Base-by-base conservation (phyloP, 2,888 invertebrate species). In the Sabatieria punctata region DNA sequence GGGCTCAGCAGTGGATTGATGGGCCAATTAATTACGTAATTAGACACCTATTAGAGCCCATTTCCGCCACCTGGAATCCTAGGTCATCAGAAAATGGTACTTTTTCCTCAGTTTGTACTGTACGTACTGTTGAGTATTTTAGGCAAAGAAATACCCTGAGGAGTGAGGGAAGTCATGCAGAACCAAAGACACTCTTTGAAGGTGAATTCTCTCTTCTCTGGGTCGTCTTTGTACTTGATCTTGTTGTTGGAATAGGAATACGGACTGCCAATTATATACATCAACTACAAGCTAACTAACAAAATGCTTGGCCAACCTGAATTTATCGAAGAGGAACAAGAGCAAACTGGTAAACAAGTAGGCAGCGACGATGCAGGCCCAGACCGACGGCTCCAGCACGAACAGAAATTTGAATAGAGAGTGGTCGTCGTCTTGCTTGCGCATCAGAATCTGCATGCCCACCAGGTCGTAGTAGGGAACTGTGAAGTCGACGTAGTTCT, bases 401-500 rank as follows among this genome's bases (percentile, higher is more conserved):
- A n/a, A 89, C 54, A 95, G 75, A 68, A 95, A 95, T 72, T 91
- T 91, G 68, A 93, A 93, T 25, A 95, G 73, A 0, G 89, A 88
- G 4, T 91, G 88, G 24, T 83, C 80, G 0, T 83, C 78, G 57
- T 79, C 79, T 0, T 86, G 84, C 54, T 85, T 77, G 64, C 80
- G 81, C 86, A 93, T 91, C 65, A 95, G 75, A 54, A 97, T 93
- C 0, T 89, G 86, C 44, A 91, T 85, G 0, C 95, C 95, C 0
- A 95, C 93, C 54, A 93, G 74, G 71, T 97, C 95, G 68, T 95
- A n/a, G n/a, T n/a, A n/a, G n/a, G n/a, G n/a, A n/a, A n/a, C n/a
- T n/a, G n/a, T n/a, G n/a, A n/a, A n/a, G n/a, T n/a, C n/a, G n/a
- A n/a, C n/a, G n/a, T n/a, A n/a, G n/a, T n/a, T n/a, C n/a, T n/a